Evolutionary conservation across 2,888 invertebrate genomes (phyloP).

Genomic region (Hybos culiciformis): DNA sequence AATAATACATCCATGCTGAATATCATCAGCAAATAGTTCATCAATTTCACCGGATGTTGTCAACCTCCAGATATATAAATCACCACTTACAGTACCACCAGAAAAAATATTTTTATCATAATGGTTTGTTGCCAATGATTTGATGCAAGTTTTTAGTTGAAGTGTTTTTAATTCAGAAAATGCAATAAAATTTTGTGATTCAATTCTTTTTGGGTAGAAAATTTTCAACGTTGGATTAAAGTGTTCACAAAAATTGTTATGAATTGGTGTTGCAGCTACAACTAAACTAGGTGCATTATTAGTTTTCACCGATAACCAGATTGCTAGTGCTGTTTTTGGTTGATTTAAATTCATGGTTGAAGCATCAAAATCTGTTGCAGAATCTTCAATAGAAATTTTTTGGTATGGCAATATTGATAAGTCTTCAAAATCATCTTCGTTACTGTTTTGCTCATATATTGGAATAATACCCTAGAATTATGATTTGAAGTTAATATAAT

Average conservation of each 20-base stretch:
- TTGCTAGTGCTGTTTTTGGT: conserved; percentile 27
- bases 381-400: conserved; percentile 17
- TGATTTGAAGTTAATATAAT: too few relatives aligned
- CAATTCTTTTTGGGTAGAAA: conserved; percentile 26
- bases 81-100: conserved; percentile 31
- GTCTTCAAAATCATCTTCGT: conserved; percentile 16
- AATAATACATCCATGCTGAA: conserved; percentile 25
- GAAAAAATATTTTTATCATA: conserved; percentile 30
- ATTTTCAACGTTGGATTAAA: conserved; percentile 25
- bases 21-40: conserved; percentile 23
- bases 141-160: conserved; percentile 28
- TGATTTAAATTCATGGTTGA: conserved; percentile 20
- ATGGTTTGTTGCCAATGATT: conserved; percentile 26
- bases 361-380: background rate
- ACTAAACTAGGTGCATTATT: conserved; percentile 30
- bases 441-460: too few relatives aligned
- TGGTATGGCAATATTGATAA: conserved; percentile 27
- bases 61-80: conserved; percentile 30
- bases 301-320: conserved; percentile 31
- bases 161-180: conserved; percentile 24
- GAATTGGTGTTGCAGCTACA: conserved; percentile 23
- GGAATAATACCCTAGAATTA: too few relatives aligned
- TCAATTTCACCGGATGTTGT: conserved; percentile 17
- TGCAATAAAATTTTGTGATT: conserved; percentile 21
- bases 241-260: conserved; percentile 34